A percentile compares a stretch with the other conserved stretches of the same genome.
These are phyloP conservation scores for Sialia sialis DNA, from an alignment of 2,113 vertebrate genomes.

Conservation along the genomic window DNA sequence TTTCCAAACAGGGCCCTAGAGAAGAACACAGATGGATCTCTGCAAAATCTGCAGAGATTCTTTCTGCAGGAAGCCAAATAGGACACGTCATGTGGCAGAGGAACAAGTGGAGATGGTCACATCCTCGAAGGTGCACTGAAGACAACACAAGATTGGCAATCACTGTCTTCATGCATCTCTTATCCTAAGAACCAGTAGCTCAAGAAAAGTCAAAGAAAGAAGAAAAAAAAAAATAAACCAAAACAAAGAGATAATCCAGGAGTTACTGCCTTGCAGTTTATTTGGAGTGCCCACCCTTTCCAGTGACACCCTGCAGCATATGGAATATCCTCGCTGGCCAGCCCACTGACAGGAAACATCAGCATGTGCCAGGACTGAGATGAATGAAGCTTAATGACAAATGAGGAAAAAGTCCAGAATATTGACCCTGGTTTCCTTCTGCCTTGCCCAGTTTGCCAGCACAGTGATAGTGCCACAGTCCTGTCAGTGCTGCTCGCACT, in stretches of 20 bases:
- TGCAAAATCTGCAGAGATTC: background rate
- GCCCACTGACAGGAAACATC: background rate
- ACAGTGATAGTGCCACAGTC: background rate
- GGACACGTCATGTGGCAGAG: background rate
- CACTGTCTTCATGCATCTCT: background rate
- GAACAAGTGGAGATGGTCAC: background rate
- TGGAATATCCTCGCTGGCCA: background rate
- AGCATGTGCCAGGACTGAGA: background rate
- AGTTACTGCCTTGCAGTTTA: background rate
- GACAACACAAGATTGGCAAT: background rate
- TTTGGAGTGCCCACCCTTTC: background rate
- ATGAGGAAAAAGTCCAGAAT: background rate
- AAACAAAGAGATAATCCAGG: background rate
- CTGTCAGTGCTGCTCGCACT: background rate
- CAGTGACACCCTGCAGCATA: background rate
- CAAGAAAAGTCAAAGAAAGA: background rate
- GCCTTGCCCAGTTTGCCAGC: background rate
- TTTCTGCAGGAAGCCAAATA: background rate
- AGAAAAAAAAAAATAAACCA: background rate
- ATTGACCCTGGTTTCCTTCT: background rate
- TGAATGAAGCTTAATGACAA: background rate
- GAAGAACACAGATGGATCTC: background rate
- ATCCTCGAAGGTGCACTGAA: background rate
- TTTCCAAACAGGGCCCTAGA: background rate
- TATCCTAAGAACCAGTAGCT: background rate